Base-by-base conservation (phyloP, 2,888 invertebrate genomes). In the Panzeria rudis region DNA sequence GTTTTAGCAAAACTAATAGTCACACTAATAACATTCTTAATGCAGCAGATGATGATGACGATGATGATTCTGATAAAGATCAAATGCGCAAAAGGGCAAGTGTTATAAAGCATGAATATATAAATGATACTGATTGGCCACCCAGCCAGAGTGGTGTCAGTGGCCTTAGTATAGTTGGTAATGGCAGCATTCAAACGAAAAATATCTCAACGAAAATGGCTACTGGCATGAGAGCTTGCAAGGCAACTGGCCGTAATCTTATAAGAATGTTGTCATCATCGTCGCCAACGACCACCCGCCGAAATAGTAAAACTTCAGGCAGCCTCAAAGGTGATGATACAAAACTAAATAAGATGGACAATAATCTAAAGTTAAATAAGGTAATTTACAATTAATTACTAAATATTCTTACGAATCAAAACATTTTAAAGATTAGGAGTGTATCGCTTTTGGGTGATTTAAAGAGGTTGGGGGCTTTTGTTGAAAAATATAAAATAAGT, bases 341-440 rank as follows among this genome's bases (percentile, higher is more conserved):
- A 6, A 15, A 47, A 61, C 25, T 11, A 52, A 64, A 71, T 61
- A 69, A 75, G 11, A 32, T 71, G 20, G 59, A 50, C 59, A 86
- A 88, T 54, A 91, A 89, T 86, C 91, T 91, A 88, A 89, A 90
- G 64, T 89, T 90, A 76, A 91, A 91, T 86, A 92, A 92, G 92
- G 92, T 92, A 89, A 89, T 87, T 86, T 84, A 50, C 29, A 69
- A 59, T 78, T 83, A 68, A 68, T 68, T 56, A 11, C 11, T 32
- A 32, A 32, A 41, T 15, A n/a, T 5, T 9, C 9, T 11, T n/a
- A 5, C 44, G 23, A 32, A 66, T 1, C 17, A 47, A 50, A 66
- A 11, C 17, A 41, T 20, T 9, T 23, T 44, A 5, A n/a, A 44
- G 44, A 13, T n/a, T 44, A 35, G 9, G 35, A n/a, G n/a, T n/a